Percentiles rank a stretch among this genome's conserved stretches.
Evolutionary conservation across 2,797 vertebrate genomes (phyloP).

Genomic region (Xenentodon cancila): DNA sequence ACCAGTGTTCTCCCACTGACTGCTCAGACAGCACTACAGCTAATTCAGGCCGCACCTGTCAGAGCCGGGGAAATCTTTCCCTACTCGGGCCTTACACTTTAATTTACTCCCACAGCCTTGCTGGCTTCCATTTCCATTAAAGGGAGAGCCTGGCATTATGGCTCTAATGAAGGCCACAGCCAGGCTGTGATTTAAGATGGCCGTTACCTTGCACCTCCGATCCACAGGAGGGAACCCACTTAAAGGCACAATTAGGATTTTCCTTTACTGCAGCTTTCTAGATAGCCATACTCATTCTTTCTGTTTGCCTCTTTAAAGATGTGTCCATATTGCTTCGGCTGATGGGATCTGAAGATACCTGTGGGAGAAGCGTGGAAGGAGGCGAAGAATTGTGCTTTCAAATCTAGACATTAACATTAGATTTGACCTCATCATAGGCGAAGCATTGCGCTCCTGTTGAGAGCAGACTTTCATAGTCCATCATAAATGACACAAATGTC

Average conservation of each 20-base stretch:
- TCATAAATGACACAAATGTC: conserved; percentile 73
- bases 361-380: conserved; percentile 42
- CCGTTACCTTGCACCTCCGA: conserved; percentile 75
- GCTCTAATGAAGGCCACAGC: conserved; percentile 84
- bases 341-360: conserved; percentile 57
- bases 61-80: conserved; percentile 82
- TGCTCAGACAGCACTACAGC: conserved; percentile 84
- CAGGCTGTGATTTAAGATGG: conserved; percentile 83
- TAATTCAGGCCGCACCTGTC: conserved; percentile 85
- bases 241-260: conserved; percentile 80
- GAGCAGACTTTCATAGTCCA: conserved; percentile 59
- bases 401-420: conserved; percentile 56
- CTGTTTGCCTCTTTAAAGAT: conserved; percentile 60
- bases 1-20: conserved; percentile 79
- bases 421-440: conserved; percentile 68
- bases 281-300: conserved; percentile 64
- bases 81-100: conserved; percentile 77
- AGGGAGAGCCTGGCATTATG: conserved; percentile 84
- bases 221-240: conserved; percentile 74
- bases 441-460: conserved; percentile 55
- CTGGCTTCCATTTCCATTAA: conserved; percentile 85
- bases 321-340: conserved; percentile 45
- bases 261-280: conserved; percentile 59
- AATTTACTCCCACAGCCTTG: conserved; percentile 83
- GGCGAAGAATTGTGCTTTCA: conserved; percentile 20